Base-by-base conservation (phyloP, 2,888 invertebrate species). In the Furcula furcula region DNA sequence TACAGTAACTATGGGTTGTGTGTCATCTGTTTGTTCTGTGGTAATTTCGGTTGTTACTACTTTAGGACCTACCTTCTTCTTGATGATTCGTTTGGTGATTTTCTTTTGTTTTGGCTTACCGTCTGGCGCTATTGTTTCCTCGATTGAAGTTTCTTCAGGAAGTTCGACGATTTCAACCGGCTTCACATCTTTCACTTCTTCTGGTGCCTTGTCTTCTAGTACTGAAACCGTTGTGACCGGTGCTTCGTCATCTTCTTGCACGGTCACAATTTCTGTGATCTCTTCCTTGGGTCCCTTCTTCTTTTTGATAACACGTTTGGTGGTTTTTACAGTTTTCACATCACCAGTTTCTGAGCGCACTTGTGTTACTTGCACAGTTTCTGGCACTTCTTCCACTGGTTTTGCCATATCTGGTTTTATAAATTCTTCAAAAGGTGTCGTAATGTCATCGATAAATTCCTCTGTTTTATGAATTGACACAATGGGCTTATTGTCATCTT, bases 401-500 rank as follows among this genome's bases (percentile, higher is more conserved):
- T 29, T 18, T 1, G 36, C 36, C 1, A 7, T 16, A 7, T 36
- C 26, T 1, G 29, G 29, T 15, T 19, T 38, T 22, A 39, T 31
- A 12, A 32, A 40, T 7, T 36, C 31, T 31, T 56, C 71, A 34
- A 46, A 51, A 14, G 60, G 63, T 15, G 62, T 68, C 20, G 60
- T 31, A 55, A 66, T 21, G 13, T 67, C 29, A 58, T 68, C 20
- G 48, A 58, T 85, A 62, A 42, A 57, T 66, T 35, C 42, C 21
- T 35, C 42, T 22, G 36, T 34, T 29, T 20, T 41, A 23, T 41
- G 40, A 31, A 40, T 19, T 0, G 34, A 22, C 1, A 34, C 2
- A 0, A 34, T 34, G 1, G 40, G 40, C 21, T 22, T 21, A 21
- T 13, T 36, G 11, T 42, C 30, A 6, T 42, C 43, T 16, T 21